A percentile compares a stretch with the other conserved stretches of the same genome.
Evolutionary conservation across 2,797 vertebrate species (phyloP).

Genomic region (Prunella strophiata): DNA sequence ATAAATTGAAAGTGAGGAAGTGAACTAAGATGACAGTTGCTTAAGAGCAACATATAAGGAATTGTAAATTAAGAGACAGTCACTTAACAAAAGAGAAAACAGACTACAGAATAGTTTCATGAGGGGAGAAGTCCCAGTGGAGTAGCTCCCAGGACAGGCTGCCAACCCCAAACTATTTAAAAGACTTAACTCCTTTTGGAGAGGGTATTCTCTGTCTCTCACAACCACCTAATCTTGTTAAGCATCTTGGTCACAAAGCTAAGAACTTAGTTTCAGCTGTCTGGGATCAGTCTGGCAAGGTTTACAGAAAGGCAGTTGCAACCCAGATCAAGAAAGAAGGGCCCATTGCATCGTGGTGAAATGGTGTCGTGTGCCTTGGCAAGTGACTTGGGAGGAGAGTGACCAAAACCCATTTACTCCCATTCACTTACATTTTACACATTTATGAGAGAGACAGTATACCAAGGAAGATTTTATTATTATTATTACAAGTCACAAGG

Average conservation of each 20-base stretch:
- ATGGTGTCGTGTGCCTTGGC: background rate
- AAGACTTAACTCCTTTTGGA: background rate
- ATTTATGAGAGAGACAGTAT: background rate
- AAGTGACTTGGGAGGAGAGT: background rate
- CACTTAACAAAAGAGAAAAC: slow-evolving; percentile 9
- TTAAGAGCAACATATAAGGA: background rate
- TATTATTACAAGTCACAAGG: background rate
- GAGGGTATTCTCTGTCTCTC: background rate
- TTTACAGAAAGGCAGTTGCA: background rate
- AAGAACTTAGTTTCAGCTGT: background rate
- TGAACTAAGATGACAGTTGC: background rate
- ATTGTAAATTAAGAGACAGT: background rate
- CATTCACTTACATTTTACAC: background rate
- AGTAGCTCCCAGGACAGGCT: background rate
- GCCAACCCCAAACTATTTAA: background rate
- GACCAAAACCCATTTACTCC: background rate
- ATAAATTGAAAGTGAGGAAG: background rate
- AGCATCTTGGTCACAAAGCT: background rate
- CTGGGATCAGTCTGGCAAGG: background rate
- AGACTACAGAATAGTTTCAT: background rate
- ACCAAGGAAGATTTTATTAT: background rate
- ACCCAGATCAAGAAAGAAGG: background rate
- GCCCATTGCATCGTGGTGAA: background rate
- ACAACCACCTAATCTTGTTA: background rate
- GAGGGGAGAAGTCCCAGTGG: background rate